Evolutionary conservation across 2,797 vertebrate species (phyloP).

Genomic region (Gouania willdenowi): DNA sequence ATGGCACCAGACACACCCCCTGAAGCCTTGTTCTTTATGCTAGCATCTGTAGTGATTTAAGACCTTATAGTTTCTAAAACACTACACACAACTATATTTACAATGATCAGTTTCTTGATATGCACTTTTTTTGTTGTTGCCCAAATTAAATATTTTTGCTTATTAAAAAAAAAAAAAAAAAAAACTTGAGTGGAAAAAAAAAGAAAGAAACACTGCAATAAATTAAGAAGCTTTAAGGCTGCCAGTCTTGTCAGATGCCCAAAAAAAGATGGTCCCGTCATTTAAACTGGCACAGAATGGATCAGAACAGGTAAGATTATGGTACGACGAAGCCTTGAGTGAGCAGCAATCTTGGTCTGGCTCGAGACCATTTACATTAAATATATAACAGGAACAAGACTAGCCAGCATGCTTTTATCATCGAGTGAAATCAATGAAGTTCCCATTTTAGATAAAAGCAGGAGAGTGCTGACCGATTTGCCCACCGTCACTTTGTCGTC

Average conservation of each 20-base stretch:
- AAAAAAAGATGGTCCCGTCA: constrained; percentile 62
- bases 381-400: constrained; percentile 8
- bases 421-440: constrained; percentile 23
- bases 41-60: constrained; percentile 66
- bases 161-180: constrained; percentile 68
- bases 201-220: constrained; percentile 66
- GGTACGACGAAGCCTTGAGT: constrained; percentile 29
- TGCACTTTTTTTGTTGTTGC: constrained; percentile 47
- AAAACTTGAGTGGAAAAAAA: constrained; percentile 54
- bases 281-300: constrained; percentile 68
- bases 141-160: constrained; percentile 71
- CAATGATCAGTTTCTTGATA: constrained; percentile 65
- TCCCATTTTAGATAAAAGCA: constrained; percentile 26
- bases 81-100: constrained; percentile 72
- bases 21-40: constrained; percentile 60
- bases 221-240: constrained; percentile 79
- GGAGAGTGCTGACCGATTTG: constrained; percentile 11
- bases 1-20: constrained; percentile 59
- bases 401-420: constrained; percentile 21
- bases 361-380: constrained; percentile 7
- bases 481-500: background rate
- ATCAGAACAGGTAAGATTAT: constrained; percentile 44
- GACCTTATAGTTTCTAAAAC: constrained; percentile 64
- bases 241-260: constrained; percentile 66
- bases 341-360: constrained; percentile 44